Conservation (phyloP, 2,113 vertebrate genomes). For the Crocuta crocuta region DNA sequence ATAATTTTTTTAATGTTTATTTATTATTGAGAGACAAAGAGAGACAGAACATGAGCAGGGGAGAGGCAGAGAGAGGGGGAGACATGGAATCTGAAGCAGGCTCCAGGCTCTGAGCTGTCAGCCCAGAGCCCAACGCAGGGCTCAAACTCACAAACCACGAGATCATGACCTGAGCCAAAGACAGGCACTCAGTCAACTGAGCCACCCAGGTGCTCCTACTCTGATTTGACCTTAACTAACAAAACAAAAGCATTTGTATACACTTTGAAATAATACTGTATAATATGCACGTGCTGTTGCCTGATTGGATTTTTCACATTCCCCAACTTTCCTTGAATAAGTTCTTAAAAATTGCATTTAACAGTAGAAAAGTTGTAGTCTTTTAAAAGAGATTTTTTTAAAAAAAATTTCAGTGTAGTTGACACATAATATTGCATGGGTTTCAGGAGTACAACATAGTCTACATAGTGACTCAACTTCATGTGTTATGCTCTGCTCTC, state of each 20-base stretch:
- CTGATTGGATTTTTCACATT: neutral
- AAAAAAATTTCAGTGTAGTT: neutral
- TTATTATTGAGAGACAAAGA: no score
- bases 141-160: no score
- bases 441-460: neutral
- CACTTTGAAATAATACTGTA: neutral
- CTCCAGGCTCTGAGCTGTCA: no score
- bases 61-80: no score
- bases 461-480: neutral
- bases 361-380: neutral
- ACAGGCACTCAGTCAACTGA: no score
- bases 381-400: neutral
- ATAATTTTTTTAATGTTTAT: no score
- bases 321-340: neutral
- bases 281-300: neutral
- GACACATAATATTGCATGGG: neutral
- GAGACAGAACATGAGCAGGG: no score
- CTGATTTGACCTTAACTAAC: neutral
- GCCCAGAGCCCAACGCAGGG: no score
- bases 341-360: neutral
- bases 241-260: neutral
- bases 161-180: no score
- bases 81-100: no score
- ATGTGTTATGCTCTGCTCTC: neutral
- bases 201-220: neutral